Evolutionary conservation across 2,113 vertebrate species (phyloP).

Genomic region (Actenoides hombroni): DNA sequence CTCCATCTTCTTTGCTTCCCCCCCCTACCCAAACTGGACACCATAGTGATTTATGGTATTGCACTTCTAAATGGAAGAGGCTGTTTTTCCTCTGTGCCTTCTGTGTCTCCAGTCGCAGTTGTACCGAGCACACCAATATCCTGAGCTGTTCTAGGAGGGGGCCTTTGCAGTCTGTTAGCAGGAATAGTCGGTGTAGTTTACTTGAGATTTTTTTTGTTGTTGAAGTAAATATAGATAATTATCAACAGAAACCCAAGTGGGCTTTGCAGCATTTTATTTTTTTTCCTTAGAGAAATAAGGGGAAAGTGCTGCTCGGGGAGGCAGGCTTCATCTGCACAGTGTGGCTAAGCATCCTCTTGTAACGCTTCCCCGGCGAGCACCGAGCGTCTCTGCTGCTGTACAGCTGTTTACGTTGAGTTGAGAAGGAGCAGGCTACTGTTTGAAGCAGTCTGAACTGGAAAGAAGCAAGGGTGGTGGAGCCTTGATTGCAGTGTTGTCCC

Average conservation of each 20-base stretch:
- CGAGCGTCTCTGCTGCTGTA: background rate
- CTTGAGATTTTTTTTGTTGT: background rate
- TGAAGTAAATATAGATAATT: background rate
- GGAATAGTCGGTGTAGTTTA: background rate
- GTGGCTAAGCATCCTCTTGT: background rate
- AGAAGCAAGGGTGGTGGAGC: background rate
- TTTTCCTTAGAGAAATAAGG: background rate
- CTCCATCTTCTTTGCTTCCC: background rate
- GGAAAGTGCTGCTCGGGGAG: background rate
- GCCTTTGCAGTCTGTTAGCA: background rate
- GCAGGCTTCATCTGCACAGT: background rate
- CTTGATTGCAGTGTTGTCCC: accelerated
- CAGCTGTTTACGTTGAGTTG: accelerated
- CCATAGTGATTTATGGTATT: accelerated
- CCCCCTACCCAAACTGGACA: background rate
- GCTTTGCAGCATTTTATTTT: background rate
- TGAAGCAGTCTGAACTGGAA: background rate
- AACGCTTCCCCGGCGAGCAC: background rate
- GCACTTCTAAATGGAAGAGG: accelerated
- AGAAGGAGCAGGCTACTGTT: background rate
- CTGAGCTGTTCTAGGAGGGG: background rate
- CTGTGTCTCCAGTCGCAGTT: background rate
- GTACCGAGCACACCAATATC: background rate
- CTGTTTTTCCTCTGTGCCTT: accelerated
- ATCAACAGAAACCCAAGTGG: background rate